Conservation (phyloP, 2,888 invertebrate species). For the Aphidius colemani region DNA sequence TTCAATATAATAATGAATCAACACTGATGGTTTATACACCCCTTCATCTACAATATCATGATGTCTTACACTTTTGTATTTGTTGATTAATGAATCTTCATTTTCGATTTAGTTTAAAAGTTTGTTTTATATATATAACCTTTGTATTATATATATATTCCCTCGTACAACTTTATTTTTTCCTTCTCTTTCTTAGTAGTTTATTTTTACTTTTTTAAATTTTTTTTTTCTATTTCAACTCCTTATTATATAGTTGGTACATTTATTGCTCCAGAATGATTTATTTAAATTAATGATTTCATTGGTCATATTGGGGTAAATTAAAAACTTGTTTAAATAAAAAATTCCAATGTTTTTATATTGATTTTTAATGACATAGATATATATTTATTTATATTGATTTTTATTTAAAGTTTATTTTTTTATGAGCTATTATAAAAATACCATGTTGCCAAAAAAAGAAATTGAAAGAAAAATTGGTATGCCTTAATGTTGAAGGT, state of each 20-base stretch:
- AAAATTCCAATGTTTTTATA: no score
- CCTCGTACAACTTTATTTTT: neutral
- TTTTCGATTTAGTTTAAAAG: slow-evolving; percentile 42
- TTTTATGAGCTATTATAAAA: no score
- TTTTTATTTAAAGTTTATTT: no score
- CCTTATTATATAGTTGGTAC: no score
- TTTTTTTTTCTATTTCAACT: neutral
- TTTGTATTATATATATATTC: slow-evolving; percentile 2
- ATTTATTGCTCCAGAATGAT: neutral
- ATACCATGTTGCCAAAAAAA: no score
- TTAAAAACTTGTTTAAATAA: no score
- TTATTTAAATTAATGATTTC: slow-evolving; percentile 13
- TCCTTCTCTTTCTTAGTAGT: neutral
- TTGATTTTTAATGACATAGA: no score
- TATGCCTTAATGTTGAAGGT: slow-evolving; percentile 19
- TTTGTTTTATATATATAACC: slow-evolving; percentile 7
- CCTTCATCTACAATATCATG: slow-evolving; percentile 28
- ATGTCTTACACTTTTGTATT: no score
- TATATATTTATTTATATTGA: no score
- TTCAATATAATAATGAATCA: slow-evolving; percentile 54
- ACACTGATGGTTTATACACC: slow-evolving; percentile 22
- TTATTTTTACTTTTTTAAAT: neutral
- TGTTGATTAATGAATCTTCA: slow-evolving; percentile 57
- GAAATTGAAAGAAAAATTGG: neutral
- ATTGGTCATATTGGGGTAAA: slow-evolving; percentile 1